Conservation (phyloP, 2,888 invertebrate genomes). For the Xanthia icteritia region DNA sequence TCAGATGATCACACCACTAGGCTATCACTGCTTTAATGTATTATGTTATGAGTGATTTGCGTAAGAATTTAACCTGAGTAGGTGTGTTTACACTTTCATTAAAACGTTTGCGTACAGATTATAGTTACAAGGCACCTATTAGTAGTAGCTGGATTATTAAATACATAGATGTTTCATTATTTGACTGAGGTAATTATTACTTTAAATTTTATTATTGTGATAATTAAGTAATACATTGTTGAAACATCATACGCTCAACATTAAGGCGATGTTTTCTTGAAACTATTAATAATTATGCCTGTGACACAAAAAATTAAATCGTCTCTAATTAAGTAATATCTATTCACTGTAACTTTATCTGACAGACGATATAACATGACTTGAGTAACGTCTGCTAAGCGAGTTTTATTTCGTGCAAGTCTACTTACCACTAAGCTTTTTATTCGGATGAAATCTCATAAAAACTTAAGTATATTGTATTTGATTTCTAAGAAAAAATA, state of each 20-base stretch:
- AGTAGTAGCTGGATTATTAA: too few relatives aligned
- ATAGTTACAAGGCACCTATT: too few relatives aligned
- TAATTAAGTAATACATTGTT: too few relatives aligned
- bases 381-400: not conserved
- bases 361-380: not conserved
- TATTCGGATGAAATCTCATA: not conserved
- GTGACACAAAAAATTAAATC: not conserved
- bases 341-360: not conserved
- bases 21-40: too few relatives aligned
- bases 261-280: not conserved
- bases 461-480: conserved; percentile 11
- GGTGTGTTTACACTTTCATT: not conserved
- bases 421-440: not conserved
- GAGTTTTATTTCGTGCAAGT: not conserved
- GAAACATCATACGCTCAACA: too few relatives aligned
- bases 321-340: too few relatives aligned
- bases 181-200: too few relatives aligned
- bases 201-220: too few relatives aligned
- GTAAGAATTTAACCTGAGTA: not conserved
- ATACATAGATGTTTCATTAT: too few relatives aligned
- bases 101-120: not conserved
- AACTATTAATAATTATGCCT: not conserved
- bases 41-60: not conserved
- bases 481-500: not conserved
- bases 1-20: too few relatives aligned